A percentile compares a stretch with the other conserved stretches of the same genome.
These are phyloP conservation scores for Acrobasis suavella DNA, from an alignment of 2,888 invertebrate species.

Conservation along the genomic window DNA sequence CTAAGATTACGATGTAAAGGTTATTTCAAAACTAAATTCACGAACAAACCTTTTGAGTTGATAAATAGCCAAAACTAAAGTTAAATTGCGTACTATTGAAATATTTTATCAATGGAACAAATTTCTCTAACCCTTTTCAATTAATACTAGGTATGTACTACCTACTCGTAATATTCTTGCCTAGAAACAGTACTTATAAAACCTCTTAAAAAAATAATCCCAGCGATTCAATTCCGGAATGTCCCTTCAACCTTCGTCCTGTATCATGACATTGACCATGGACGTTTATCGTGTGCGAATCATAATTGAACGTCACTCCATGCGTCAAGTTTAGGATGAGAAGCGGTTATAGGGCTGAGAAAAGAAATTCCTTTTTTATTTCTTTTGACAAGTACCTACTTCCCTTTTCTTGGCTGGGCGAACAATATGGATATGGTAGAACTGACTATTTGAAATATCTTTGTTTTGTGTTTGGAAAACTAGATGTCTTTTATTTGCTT, in stretches of 20 bases:
- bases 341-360: not conserved
- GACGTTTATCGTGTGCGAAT: slow-evolving; percentile 19
- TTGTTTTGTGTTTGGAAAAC: too few relatives aligned
- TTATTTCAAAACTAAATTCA: too few relatives aligned
- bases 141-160: too few relatives aligned
- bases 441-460: too few relatives aligned
- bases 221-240: not conserved
- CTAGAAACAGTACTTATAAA: not conserved
- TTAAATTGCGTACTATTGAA: too few relatives aligned
- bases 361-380: not conserved
- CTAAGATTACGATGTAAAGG: too few relatives aligned
- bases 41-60: too few relatives aligned
- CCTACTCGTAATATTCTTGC: not conserved
- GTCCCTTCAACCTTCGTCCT: not conserved
- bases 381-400: not conserved
- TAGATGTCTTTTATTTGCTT: too few relatives aligned
- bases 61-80: too few relatives aligned
- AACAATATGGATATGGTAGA: too few relatives aligned
- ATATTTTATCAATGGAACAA: too few relatives aligned
- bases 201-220: not conserved
- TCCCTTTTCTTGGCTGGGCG: too few relatives aligned
- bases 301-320: slow-evolving; percentile 22
- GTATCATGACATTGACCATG: slow-evolving; percentile 18
- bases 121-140: not conserved
- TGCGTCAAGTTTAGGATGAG: slow-evolving; percentile 7